These are phyloP conservation scores for Leptinotarsa undecemlineata DNA, from an alignment of 1,140 invertebrate species.

Conservation along the genomic window DNA sequence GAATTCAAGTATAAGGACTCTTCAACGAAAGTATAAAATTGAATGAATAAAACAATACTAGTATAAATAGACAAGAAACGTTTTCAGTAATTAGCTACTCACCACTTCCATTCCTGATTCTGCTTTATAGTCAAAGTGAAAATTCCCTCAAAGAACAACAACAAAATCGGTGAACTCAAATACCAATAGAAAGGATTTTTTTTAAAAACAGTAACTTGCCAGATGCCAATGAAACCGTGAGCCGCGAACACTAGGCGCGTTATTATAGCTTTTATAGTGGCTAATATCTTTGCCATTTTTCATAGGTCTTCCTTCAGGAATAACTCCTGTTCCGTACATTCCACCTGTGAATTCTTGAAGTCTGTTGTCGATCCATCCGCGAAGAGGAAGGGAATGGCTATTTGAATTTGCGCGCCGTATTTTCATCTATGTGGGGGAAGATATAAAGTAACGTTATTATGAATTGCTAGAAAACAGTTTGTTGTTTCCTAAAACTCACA, in stretches of 20 bases:
- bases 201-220: constrained; percentile 78
- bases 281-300: constrained; percentile 71
- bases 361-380: neutral
- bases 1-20: neutral
- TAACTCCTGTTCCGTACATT: neutral
- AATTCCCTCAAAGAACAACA: constrained; percentile 79
- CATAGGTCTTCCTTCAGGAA: constrained; percentile 6
- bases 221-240: constrained; percentile 79
- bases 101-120: constrained; percentile 88
- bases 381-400: constrained; percentile 1
- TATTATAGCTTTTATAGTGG: constrained; percentile 78
- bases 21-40: neutral
- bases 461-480: too few species aligned
- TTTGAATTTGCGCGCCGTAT: constrained; percentile 11
- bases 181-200: constrained; percentile 75
- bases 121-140: constrained; percentile 83
- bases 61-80: too few species aligned
- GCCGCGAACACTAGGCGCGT: constrained; percentile 78
- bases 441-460: too few species aligned
- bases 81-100: constrained; percentile 48
- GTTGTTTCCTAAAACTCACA: too few species aligned
- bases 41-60: neutral
- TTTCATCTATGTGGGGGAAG: too few species aligned
- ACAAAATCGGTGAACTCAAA: constrained; percentile 71
- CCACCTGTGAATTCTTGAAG: neutral